These are phyloP conservation scores for Cryptops parisi DNA, from an alignment of 2,888 invertebrate species.

Conservation along the genomic window DNA sequence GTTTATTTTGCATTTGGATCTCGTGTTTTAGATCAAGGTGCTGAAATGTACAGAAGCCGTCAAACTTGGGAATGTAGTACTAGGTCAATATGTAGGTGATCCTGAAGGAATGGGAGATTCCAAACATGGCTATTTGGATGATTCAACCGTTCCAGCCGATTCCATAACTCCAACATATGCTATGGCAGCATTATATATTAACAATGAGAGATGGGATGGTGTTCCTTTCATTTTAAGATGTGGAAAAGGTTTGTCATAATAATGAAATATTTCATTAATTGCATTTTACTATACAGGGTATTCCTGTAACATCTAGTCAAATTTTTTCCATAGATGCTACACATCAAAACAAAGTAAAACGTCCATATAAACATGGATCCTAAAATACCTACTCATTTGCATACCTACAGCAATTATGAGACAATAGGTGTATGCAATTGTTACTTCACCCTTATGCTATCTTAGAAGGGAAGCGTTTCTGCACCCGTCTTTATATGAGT, in stretches of 20 bases:
- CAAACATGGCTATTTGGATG: conserved; percentile 75
- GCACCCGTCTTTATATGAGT: no score
- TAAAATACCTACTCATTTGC: no score
- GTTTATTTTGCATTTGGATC: no score
- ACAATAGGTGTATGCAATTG: no score
- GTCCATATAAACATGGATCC: no score
- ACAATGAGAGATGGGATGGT: conserved; percentile 97
- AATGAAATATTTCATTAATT: background rate
- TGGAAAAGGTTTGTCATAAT: conserved; percentile 57
- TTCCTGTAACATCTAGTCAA: no score
- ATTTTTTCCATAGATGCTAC: no score
- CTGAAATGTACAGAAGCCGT: conserved; percentile 68
- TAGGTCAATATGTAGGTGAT: conserved; percentile 92
- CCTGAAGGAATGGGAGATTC: conserved; percentile 61
- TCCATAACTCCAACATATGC: conserved; percentile 95
- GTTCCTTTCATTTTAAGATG: conserved; percentile 94
- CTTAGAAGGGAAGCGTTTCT: no score
- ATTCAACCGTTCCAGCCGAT: conserved; percentile 74
- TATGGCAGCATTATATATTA: conserved; percentile 67
- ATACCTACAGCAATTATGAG: no score
- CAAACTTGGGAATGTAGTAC: conserved; percentile 61
- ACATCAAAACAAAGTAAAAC: no score
- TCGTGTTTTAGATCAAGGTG: conserved; percentile 74
- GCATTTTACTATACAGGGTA: no score
- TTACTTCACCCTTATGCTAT: no score